Evolutionary conservation across 2,113 vertebrate genomes (phyloP), one percentile per base, ranked within the genome.

Genomic region (Anhinga rufa): DNA sequence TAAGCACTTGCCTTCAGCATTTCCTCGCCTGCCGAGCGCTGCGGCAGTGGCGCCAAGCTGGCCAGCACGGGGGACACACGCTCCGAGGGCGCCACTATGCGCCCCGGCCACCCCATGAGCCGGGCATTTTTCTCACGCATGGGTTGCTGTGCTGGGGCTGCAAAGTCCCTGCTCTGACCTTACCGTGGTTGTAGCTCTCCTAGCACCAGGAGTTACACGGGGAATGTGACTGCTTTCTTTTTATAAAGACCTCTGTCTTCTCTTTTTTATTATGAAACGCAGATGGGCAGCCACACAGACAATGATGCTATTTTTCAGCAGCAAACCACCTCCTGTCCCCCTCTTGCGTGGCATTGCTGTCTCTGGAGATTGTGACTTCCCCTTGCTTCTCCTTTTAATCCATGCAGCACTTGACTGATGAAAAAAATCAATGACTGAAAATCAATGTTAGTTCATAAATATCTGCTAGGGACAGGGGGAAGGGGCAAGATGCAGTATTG

Each of bases 41-140:
- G 58, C 6, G 1, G 9, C 71, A 66, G 78, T 4, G 0, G 28
- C 1, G 34, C 48, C 9, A 68, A 75, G 68, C 62, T 5, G 0
- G 70, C 29, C 3, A 0, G 57, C 14, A 1, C 1, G 0, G 20
- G 1, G 2, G 25, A 7, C 22, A 4, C 31, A 2, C 0, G 11
- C 57, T 21, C 52, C 14, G 1, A 44, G 40, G 78, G 7, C 31
- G 10, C 64, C 95, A n/a, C 71, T 66, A 7, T 60, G 32, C 12
- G 1, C 5, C 55, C 26, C 8, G 4, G n/a, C 49, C 16, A 1
- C 69, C 26, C 19, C 55, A 2, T 0, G 1, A 26, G 19, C n/a
- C 4, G 7, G 36, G 49, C 31, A 8, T 17, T 2, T 4, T 54
- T 26, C 66, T 31, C 48, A 16, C 0, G 0, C 32, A 22, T 12